phyloP scores from a whole-genome alignment of 1,140 invertebrate genomes.

The Drosophila teissieri region DNA sequence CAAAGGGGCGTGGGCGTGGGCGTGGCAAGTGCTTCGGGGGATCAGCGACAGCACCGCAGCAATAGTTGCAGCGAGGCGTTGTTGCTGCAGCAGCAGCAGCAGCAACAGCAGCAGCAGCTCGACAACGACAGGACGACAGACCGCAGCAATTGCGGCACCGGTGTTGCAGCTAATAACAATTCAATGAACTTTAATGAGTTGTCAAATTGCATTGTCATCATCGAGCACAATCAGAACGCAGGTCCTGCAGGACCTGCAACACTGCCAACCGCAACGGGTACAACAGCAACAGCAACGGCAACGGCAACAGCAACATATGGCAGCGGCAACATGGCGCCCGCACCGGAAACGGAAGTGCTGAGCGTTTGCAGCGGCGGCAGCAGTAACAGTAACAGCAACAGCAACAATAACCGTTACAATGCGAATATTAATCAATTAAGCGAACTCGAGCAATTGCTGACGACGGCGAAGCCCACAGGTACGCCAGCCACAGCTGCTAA shows the following conservation, averaged over 20 bases:
- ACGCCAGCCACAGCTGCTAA: constrained; percentile 29
- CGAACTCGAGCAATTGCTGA: constrained; percentile 74
- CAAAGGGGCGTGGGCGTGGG: constrained; percentile 2
- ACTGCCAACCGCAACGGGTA: constrained; percentile 1
- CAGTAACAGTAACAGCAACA: constrained; percentile 41
- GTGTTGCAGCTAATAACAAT: constrained; percentile 74
- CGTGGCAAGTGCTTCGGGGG: constrained; percentile 9
- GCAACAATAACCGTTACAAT: constrained; percentile 18
- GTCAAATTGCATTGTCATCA: constrained; percentile 84
- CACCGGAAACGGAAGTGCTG: constrained; percentile 66
- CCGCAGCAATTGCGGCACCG: constrained; percentile 57
- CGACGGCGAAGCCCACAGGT: constrained; percentile 14
- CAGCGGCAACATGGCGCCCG: constrained; percentile 28
- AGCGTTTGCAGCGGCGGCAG: constrained; percentile 65
- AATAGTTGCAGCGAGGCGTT: constrained; percentile 67
- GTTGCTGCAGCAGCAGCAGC: constrained; percentile 61
- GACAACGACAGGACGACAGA: constrained; percentile 31
- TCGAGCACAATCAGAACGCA: constrained; percentile 71
- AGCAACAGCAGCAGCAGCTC: constrained; percentile 54
- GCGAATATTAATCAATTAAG: constrained; percentile 77
- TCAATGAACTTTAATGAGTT: constrained; percentile 85
- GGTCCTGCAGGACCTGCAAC: constrained; percentile 1
- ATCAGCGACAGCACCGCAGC: constrained; percentile 68
- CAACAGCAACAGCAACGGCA: constrained; percentile 13
- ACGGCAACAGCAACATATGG: constrained; percentile 40